Base-by-base conservation (phyloP, 1,140 invertebrate genomes). In the Dinoponera quadriceps region DNA sequence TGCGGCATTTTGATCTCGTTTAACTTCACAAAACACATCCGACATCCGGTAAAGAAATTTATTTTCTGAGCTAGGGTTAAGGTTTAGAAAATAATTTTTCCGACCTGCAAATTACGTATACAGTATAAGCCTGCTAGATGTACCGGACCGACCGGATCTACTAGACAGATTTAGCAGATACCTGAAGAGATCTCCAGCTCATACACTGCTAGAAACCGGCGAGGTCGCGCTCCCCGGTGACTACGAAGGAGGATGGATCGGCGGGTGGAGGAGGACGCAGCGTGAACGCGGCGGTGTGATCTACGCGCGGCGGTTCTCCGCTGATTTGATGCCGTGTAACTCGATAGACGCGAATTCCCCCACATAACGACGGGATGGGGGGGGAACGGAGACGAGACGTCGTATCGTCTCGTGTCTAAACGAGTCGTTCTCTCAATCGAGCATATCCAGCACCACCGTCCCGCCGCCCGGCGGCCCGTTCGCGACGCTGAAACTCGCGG, bases 311-410 rank as follows among this genome's bases (percentile, higher is more conserved):
- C 48, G 74, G 29, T 29, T 38, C 38, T 13, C 25, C 72, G 75
- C 65, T 68, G 75, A 78, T 78, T 78, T 78, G 75, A 78, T 78
- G 49, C 75, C 63, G 75, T 78, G 75, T 78, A 78, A 78, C 33
- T 78, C 75, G 75, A 78, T 68, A 78, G 75, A 68, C 49, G 75
- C 63, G 33, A 69, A 69, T 78, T 55, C 62, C 20, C 14, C 3
- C 49, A 27, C 62, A 16, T 18, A 18, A n/a, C 60, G 29, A 16
- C 7, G 20, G 44, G 75, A 38, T 9, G 33, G 16, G 38, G 33
- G 20, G 63, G 33, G 38, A n/a, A 59, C 22, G 14, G 51, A 29
- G 74, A 9, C 3, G 7, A 20, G 54, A 55, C 65, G 63, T 78
- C 51, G 51, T 69, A 49, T 27, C 75, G 51, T 71, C 27, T 44